Evolutionary conservation across 1,140 invertebrate species (phyloP).

Genomic region (Magallana gigas): DNA sequence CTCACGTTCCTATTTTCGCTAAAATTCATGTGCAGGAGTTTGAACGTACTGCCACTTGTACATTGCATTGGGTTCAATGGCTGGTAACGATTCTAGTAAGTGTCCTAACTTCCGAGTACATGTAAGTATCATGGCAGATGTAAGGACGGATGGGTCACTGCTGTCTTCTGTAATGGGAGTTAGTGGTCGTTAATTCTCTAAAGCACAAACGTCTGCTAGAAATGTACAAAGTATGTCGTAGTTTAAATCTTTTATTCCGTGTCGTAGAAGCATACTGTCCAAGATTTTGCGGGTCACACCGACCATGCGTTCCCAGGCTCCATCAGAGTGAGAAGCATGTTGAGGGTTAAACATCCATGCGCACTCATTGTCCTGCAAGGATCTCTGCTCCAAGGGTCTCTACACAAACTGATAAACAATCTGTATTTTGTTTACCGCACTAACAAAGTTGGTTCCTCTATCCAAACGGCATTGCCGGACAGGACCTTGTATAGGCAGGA

Average conservation of each 20-base stretch:
- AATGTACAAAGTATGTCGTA: slow-evolving; percentile 61
- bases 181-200: slow-evolving; percentile 58
- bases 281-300: slow-evolving; percentile 53
- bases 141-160: slow-evolving; percentile 40
- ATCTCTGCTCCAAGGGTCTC: too few relatives aligned
- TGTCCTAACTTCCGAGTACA: slow-evolving; percentile 46
- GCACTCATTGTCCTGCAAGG: background rate
- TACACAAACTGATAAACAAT: too few relatives aligned
- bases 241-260: slow-evolving; percentile 44
- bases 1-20: slow-evolving; percentile 44
- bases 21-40: slow-evolving; percentile 41
- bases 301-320: slow-evolving; percentile 63
- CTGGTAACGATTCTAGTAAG: background rate
- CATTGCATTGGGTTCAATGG: too few relatives aligned
- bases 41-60: slow-evolving; percentile 56
- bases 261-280: slow-evolving; percentile 54
- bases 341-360: slow-evolving; percentile 56
- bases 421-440: too few relatives aligned
- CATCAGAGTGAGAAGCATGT: too few relatives aligned
- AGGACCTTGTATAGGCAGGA: too few relatives aligned
- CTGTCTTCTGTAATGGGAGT: slow-evolving; percentile 54
- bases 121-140: slow-evolving; percentile 53
- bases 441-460: too few relatives aligned
- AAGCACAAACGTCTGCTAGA: slow-evolving; percentile 54
- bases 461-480: too few relatives aligned